These are phyloP conservation scores for Sylvia atricapilla DNA, from an alignment of 2,113 vertebrate genomes.

Conservation along the genomic window DNA sequence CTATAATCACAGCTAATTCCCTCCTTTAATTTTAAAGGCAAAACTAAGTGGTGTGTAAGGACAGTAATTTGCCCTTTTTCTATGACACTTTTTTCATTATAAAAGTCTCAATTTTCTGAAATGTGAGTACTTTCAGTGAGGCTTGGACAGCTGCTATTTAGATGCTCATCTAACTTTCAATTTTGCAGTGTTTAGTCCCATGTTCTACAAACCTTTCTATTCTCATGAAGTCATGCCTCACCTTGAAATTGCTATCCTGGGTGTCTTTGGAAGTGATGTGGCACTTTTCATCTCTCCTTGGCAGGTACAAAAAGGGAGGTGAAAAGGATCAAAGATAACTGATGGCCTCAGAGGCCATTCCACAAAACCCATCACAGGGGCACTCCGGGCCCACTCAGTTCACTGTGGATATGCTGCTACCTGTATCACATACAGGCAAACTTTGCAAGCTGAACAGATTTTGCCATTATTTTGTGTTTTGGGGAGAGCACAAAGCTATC, in stretches of 20 bases:
- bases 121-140: background rate
- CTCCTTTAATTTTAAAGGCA: conserved; percentile 1
- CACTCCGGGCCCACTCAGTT: background rate
- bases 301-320: background rate
- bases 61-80: background rate
- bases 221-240: background rate
- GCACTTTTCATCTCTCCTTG: background rate
- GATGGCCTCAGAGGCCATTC: background rate
- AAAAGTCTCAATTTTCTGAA: background rate
- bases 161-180: background rate
- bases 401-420: background rate
- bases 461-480: background rate
- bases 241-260: background rate
- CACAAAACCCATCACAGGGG: background rate
- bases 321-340: background rate
- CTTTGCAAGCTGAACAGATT: background rate
- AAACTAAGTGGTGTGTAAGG: background rate
- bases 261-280: background rate
- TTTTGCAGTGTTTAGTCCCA: background rate
- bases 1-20: background rate
- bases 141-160: background rate
- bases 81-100: background rate
- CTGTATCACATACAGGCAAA: accelerated
- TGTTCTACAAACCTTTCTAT: background rate
- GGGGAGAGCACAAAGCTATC: background rate